These are phyloP conservation scores for Proctacanthus coquilletti DNA, from an alignment of 1,140 invertebrate species.

Conservation along the genomic window DNA sequence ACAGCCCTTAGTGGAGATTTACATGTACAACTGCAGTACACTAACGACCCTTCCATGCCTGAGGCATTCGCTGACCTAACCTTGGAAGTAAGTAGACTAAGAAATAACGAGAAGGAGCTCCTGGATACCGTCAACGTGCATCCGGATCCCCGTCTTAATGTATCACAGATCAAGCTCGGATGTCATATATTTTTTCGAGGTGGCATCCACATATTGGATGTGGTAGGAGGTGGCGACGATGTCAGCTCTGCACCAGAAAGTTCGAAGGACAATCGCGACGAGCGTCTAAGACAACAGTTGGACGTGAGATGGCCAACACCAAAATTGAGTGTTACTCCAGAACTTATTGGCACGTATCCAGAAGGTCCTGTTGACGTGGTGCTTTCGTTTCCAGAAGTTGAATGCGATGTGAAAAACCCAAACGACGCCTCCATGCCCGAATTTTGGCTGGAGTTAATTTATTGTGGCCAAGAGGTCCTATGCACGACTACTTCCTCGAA, in stretches of 20 bases:
- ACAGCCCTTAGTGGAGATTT: slow-evolving; percentile 45
- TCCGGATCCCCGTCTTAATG: slow-evolving; percentile 23
- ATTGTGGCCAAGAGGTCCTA: slow-evolving; percentile 46
- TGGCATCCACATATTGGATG: slow-evolving; percentile 25
- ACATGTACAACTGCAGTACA: slow-evolving; percentile 33
- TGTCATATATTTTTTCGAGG: slow-evolving; percentile 23
- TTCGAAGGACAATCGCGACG: slow-evolving; percentile 10
- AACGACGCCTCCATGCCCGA: slow-evolving; percentile 39
- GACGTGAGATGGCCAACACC: slow-evolving; percentile 67
- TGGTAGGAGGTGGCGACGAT: slow-evolving; percentile 16
- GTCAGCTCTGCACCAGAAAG: background rate
- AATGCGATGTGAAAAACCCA: slow-evolving; percentile 43
- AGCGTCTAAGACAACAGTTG: slow-evolving; percentile 21
- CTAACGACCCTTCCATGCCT: slow-evolving; percentile 1
- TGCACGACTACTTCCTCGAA: background rate
- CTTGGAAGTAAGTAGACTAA: background rate
- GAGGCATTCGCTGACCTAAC: too few relatives aligned
- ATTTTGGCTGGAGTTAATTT: slow-evolving; percentile 56
- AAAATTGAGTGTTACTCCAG: slow-evolving; percentile 49
- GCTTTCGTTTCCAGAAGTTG: slow-evolving; percentile 51
- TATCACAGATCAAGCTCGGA: slow-evolving; percentile 25
- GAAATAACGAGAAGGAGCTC: slow-evolving; percentile 11
- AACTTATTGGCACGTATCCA: slow-evolving; percentile 62
- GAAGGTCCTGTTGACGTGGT: slow-evolving; percentile 50
- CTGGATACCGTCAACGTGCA: slow-evolving; percentile 24